These are phyloP conservation scores for Oreochromis niloticus DNA, from an alignment of 2,113 vertebrate species.

Conservation along the genomic window DNA sequence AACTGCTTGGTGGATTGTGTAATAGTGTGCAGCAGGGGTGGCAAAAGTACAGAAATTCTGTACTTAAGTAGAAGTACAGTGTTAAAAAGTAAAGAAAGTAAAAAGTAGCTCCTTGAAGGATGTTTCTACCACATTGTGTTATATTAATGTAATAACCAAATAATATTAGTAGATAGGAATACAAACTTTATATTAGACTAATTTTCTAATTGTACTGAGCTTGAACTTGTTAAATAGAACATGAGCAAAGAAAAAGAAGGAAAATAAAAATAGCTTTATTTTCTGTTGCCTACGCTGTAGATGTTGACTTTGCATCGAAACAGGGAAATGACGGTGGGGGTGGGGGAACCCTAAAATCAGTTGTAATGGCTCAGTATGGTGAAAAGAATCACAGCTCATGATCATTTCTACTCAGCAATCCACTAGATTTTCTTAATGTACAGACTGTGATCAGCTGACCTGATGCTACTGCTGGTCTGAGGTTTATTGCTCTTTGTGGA, in stretches of 20 bases:
- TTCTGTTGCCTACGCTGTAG: neutral
- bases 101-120: neutral
- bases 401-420: neutral
- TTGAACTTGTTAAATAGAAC: neutral
- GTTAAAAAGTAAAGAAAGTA: neutral
- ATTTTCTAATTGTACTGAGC: neutral
- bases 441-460: neutral
- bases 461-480: neutral
- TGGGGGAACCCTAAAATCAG: neutral
- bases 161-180: neutral
- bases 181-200: neutral
- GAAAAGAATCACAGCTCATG: neutral
- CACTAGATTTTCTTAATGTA: neutral
- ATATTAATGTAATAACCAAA: neutral
- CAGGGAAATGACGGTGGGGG: neutral
- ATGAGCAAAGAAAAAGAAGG: neutral
- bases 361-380: neutral
- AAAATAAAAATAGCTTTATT: neutral
- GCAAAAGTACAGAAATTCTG: neutral
- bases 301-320: neutral
- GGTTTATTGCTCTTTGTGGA: neutral
- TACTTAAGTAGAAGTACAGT: neutral
- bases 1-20: neutral
- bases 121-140: neutral
- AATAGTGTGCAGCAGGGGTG: neutral